A percentile compares a stretch with the other conserved stretches of the same genome.
These are phyloP conservation scores for Zele albiditarsus DNA, from an alignment of 2,888 invertebrate species.

Conservation along the genomic window DNA sequence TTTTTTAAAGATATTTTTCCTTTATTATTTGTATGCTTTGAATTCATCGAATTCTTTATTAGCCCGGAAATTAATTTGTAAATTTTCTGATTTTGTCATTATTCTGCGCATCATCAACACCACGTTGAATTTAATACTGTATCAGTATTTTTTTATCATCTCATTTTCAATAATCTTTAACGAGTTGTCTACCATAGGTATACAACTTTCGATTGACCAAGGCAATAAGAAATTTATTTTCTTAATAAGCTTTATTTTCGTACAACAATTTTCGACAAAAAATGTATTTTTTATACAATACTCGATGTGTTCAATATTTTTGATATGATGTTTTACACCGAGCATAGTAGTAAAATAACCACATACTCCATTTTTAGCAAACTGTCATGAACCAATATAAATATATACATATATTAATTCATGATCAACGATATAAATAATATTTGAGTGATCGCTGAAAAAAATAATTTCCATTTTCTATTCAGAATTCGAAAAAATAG, in stretches of 20 bases:
- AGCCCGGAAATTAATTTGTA: no score
- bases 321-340: constrained; percentile 19
- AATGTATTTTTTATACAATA: constrained; percentile 18
- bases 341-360: neutral
- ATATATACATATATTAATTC: neutral
- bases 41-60: no score
- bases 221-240: neutral
- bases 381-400: neutral
- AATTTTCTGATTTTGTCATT: constrained; percentile 21
- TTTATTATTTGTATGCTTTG: no score
- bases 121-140: constrained; percentile 59
- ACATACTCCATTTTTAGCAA: neutral
- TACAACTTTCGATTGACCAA: neutral
- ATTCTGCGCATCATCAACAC: constrained; percentile 60
- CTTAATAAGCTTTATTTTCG: neutral
- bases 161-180: neutral
- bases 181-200: neutral
- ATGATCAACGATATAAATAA: neutral
- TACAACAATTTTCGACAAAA: neutral
- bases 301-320: constrained; percentile 3
- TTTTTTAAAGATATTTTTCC: no score
- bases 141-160: constrained; percentile 65
- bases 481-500: neutral
- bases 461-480: neutral
- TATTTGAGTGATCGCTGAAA: neutral